Evolutionary conservation across 2,113 vertebrate species (phyloP).

Genomic region (Taurulus bubalis): DNA sequence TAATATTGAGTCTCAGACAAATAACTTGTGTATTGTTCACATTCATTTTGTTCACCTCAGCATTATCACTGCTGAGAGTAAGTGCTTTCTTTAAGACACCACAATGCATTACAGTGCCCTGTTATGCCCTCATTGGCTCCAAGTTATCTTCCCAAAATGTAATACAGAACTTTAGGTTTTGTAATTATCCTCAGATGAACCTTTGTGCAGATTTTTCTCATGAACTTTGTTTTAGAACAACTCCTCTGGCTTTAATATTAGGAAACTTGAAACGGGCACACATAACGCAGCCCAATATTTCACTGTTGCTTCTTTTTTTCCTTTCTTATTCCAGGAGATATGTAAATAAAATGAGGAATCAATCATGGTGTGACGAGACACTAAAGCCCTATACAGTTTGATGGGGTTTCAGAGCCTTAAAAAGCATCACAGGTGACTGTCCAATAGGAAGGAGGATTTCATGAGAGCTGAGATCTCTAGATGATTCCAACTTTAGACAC

Average conservation of each 20-base stretch:
- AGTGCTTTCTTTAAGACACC: neutral
- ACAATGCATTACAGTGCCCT: neutral
- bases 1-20: neutral
- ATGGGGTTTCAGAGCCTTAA: neutral
- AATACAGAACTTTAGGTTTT: slow-evolving; percentile 8
- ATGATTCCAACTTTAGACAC: neutral
- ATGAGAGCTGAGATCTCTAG: neutral
- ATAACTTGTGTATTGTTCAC: neutral
- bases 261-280: slow-evolving; percentile 5
- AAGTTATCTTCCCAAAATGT: neutral
- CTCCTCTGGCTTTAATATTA: slow-evolving; percentile 2
- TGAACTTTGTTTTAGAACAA: neutral
- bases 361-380: neutral
- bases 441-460: neutral
- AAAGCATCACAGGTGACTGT: neutral
- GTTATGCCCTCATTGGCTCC: neutral
- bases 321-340: slow-evolving; percentile 23
- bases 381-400: slow-evolving; percentile 12
- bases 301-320: neutral
- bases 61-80: neutral
- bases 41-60: neutral
- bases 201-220: slow-evolving; percentile 10
- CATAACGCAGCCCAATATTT: slow-evolving; percentile 1
- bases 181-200: slow-evolving; percentile 24
- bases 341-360: slow-evolving; percentile 35